Conservation (phyloP, 2,113 vertebrate genomes). For the Xiphophorus maculatus region DNA sequence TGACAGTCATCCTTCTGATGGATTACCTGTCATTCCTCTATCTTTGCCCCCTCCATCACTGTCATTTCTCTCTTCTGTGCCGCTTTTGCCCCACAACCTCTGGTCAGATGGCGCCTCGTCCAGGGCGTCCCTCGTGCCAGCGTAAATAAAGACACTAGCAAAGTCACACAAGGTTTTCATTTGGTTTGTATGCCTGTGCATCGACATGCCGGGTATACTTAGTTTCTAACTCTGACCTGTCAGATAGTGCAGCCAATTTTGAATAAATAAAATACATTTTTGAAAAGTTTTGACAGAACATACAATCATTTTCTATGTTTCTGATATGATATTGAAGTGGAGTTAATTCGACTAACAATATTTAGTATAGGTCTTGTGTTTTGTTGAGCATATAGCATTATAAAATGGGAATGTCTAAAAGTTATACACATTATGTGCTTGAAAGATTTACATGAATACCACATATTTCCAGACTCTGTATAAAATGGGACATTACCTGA, state of each 20-base stretch:
- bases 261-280: not conserved
- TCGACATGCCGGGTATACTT: not conserved
- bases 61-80: conserved; percentile 56
- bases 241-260: not conserved
- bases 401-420: too few relatives aligned
- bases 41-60: conserved; percentile 71
- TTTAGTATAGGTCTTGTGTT: too few relatives aligned
- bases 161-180: conserved; percentile 9
- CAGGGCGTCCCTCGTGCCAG: conserved; percentile 29
- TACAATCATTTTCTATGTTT: too few relatives aligned
- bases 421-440: too few relatives aligned
- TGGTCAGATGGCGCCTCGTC: conserved; percentile 56
- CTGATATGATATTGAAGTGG: too few relatives aligned
- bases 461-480: too few relatives aligned
- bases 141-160: conserved; percentile 48
- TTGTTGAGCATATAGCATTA: too few relatives aligned
- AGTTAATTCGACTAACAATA: too few relatives aligned
- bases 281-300: too few relatives aligned
- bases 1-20: conserved; percentile 76
- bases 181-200: conserved; percentile 1
- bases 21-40: conserved; percentile 76
- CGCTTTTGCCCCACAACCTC: conserved; percentile 51
- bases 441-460: too few relatives aligned
- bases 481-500: too few relatives aligned
- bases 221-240: not conserved